Base-by-base conservation (phyloP, 2,888 invertebrate species). In the Morpho deidamia region DNA sequence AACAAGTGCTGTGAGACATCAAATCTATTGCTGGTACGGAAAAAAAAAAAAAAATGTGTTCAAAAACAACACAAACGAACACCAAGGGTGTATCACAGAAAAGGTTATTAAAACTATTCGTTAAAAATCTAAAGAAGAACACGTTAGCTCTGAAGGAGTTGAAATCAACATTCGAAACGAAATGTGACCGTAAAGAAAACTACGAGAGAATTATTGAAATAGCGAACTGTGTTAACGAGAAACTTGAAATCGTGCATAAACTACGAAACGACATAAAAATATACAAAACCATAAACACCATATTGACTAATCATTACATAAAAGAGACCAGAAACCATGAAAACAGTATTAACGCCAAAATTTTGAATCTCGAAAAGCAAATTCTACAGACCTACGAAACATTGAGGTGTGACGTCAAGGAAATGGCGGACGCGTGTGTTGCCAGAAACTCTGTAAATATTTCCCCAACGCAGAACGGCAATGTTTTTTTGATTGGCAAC, bases 191-290 rank as follows among this genome's bases (percentile, higher is more conserved):
- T 59, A 66, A 69, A 42, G 71, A 74, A 9, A 74, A 70, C 39
- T 70, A 70, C 67, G 80, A 84, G 8, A 77, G 74, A 70, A 57
- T 70, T 11, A 69, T 83, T 68, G 82, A 83, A 42, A 66, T 85
- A 63, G 71, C 84, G 51, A 79, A 75, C 8, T 74, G 76, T 0
- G 72, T 86, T 7, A 81, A 89, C 74, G 83, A 88, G n/a, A 89
- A 88, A 75, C 75, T 89, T 32, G 86, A 88, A 37, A 67, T 83
- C 0, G 81, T 89, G 0, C 74, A 83, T 53, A 88, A 87, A 69
- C 64, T 89, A 46, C 69, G 89, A 55, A 88, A 81, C 69, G 89
- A 89, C 47, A 87, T 89, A 0, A 89, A 86, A 77, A 85, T 88
- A 63, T 89, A 82, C 44, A 79, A 74, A 76, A 87, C 89, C 0